These are phyloP conservation scores for Prionace glauca DNA, from an alignment of 2,797 vertebrate genomes.

Conservation along the genomic window DNA sequence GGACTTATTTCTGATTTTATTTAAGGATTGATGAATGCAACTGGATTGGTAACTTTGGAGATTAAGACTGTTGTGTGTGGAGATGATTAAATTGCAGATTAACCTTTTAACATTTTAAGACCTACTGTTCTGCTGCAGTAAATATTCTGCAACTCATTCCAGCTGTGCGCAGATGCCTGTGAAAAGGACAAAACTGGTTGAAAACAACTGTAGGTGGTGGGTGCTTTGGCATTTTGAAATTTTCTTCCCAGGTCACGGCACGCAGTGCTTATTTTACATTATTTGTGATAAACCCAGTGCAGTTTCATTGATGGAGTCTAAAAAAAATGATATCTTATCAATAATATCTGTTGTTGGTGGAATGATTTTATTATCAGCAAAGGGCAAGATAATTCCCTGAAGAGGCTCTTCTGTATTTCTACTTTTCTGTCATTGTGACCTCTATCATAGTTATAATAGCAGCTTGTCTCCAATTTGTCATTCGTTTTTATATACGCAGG, in stretches of 20 bases:
- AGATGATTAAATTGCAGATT: constrained; percentile 62
- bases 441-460: not conserved
- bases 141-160: not conserved
- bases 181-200: not conserved
- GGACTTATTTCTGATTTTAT: constrained; percentile 52
- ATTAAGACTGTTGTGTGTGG: constrained; percentile 60
- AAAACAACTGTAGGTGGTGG: not conserved
- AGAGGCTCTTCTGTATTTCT: not conserved
- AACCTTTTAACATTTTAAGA: constrained; percentile 49
- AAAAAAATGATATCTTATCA: not conserved
- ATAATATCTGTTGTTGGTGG: not conserved
- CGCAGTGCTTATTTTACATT: not conserved
- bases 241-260: not conserved
- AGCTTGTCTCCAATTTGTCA: not conserved
- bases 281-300: not conserved
- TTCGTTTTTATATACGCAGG: not conserved
- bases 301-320: not conserved
- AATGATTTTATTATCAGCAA: not conserved
- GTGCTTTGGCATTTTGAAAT: not conserved
- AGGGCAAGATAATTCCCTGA: not conserved
- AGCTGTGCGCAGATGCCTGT: not conserved
- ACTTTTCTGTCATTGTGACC: not conserved
- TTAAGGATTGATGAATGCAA: constrained; percentile 50
- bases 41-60: constrained; percentile 50
- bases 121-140: not conserved